A percentile compares a stretch with the other conserved stretches of the same genome.
These are phyloP conservation scores for Mobula birostris DNA, from an alignment of 2,113 vertebrate species.

Conservation along the genomic window DNA sequence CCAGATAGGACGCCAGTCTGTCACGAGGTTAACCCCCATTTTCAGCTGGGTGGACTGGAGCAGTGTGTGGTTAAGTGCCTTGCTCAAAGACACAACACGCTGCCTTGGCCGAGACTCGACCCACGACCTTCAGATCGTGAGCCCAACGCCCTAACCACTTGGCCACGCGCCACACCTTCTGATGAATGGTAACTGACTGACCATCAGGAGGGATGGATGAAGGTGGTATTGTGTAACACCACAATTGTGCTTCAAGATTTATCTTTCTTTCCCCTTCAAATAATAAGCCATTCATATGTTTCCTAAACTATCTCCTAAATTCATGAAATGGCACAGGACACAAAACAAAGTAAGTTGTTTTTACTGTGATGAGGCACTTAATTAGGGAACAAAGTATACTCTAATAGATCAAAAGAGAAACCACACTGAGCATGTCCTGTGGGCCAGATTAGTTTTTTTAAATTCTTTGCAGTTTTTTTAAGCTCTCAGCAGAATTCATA, in stretches of 20 bases:
- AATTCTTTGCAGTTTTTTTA: slow-evolving; percentile 10
- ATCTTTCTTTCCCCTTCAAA: slow-evolving; percentile 29
- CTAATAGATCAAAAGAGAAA: slow-evolving; percentile 19
- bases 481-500: background rate
- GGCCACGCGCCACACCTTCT: background rate
- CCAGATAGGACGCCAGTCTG: too few relatives aligned
- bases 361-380: background rate
- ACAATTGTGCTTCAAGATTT: background rate
- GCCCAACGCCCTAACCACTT: too few relatives aligned
- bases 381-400: slow-evolving; percentile 9
- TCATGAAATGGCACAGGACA: background rate
- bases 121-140: too few relatives aligned
- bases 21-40: too few relatives aligned
- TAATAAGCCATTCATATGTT: background rate
- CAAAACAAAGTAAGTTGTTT: slow-evolving; percentile 37
- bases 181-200: background rate
- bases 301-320: slow-evolving; percentile 5
- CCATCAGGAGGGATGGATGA: background rate
- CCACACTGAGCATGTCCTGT: background rate
- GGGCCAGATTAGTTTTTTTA: background rate
- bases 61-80: too few relatives aligned
- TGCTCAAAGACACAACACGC: too few relatives aligned
- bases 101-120: too few relatives aligned
- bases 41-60: too few relatives aligned
- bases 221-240: background rate